These are phyloP conservation scores for Euspilapteryx auroguttella DNA, from an alignment of 2,888 invertebrate species.

Conservation along the genomic window DNA sequence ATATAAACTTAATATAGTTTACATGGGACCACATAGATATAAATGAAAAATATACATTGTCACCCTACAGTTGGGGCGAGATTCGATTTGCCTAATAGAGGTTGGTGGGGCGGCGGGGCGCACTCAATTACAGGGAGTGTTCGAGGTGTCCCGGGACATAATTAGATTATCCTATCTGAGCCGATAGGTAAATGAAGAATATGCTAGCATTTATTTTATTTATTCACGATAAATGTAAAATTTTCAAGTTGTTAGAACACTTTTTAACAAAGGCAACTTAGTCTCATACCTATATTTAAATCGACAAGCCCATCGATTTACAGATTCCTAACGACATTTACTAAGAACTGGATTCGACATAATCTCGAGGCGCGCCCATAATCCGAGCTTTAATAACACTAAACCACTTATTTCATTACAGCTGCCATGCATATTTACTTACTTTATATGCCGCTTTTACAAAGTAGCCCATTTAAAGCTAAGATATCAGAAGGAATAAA, in stretches of 20 bases:
- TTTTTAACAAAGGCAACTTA: too few species aligned
- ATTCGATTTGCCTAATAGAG: constrained; percentile 61
- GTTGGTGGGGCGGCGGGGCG: constrained; percentile 21
- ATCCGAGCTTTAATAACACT: constrained; percentile 23
- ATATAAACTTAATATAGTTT: too few species aligned
- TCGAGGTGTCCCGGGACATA: constrained; percentile 51
- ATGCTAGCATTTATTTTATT: too few species aligned
- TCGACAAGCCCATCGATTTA: too few species aligned
- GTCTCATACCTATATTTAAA: too few species aligned
- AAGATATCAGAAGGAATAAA: constrained; percentile 28
- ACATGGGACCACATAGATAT: too few species aligned
- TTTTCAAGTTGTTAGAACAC: too few species aligned
- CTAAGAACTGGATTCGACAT: constrained; percentile 11
- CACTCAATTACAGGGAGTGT: constrained; percentile 54
- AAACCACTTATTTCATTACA: constrained; percentile 39
- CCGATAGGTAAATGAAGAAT: too few species aligned
- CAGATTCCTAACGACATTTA: too few species aligned
- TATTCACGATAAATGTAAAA: too few species aligned
- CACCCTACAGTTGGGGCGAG: constrained; percentile 11
- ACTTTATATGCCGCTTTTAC: constrained; percentile 21
- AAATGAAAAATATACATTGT: not conserved
- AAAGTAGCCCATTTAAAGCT: constrained; percentile 31
- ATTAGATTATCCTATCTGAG: constrained; percentile 60
- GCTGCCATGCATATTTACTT: constrained; percentile 19
- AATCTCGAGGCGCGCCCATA: constrained; percentile 17